Percentiles rank a stretch among this genome's conserved stretches.
phyloP scores from a whole-genome alignment of 2,888 invertebrate species.

The Lacanobia wlatinum region DNA sequence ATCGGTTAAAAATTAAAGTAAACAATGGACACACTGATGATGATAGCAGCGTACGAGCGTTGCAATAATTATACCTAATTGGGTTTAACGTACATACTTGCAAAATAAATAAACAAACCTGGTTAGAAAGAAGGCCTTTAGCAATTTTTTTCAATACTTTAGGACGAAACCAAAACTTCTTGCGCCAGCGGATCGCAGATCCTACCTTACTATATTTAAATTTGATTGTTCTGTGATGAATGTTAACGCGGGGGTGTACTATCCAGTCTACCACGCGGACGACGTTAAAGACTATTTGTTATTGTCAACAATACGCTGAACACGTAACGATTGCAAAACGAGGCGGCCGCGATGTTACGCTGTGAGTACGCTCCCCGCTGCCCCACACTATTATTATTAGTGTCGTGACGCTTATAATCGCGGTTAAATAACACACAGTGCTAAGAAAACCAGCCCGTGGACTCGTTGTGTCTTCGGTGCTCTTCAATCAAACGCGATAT shows the following conservation, averaged over 20 bases:
- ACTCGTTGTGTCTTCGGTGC: conserved; percentile 53
- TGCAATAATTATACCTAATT: neutral
- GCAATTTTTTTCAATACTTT: too few species aligned
- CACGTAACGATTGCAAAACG: conserved; percentile 65
- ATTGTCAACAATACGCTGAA: conserved; percentile 61
- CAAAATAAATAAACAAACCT: neutral
- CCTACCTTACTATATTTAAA: neutral
- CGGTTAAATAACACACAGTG: conserved; percentile 65
- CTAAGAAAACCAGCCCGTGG: conserved; percentile 55
- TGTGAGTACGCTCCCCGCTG: conserved; percentile 45
- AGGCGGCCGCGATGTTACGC: conserved; percentile 43
- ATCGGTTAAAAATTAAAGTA: too few species aligned
- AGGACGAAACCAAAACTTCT: too few species aligned
- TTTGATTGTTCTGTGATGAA: conserved; percentile 10
- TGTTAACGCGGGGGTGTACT: conserved; percentile 6
- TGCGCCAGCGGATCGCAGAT: neutral
- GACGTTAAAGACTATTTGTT: conserved; percentile 54
- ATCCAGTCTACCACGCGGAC: conserved; percentile 3
- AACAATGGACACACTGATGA: neutral
- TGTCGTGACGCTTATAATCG: conserved; percentile 67
- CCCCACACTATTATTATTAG: conserved; percentile 63
- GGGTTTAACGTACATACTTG: neutral
- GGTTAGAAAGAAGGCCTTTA: too few species aligned
- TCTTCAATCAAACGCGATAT: conserved; percentile 18
- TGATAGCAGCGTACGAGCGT: too few species aligned